Percentiles rank a stretch among this genome's conserved stretches.
Evolutionary conservation across 2,113 vertebrate genomes (phyloP).

Genomic region (Dendrocopos noguchii): DNA sequence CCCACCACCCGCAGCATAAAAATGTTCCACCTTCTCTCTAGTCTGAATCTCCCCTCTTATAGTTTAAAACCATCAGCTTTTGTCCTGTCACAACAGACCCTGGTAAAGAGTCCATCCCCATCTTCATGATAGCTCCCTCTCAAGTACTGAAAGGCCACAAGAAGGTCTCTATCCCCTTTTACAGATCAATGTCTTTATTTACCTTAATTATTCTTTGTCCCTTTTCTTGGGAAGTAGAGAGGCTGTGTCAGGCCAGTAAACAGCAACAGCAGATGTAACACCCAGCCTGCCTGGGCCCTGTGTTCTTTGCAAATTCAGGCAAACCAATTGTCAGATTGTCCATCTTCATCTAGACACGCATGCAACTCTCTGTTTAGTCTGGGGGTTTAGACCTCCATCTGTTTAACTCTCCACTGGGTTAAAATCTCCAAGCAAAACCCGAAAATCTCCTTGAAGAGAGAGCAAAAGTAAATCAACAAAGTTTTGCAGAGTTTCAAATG

Average conservation of each 20-base stretch:
- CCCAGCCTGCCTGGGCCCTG: neutral
- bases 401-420: neutral
- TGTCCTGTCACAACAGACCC: too few relatives aligned
- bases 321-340: neutral
- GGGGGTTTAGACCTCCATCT: neutral
- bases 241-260: neutral
- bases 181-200: neutral
- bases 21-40: too few relatives aligned
- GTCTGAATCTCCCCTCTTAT: too few relatives aligned
- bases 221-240: neutral
- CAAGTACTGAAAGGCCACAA: too few relatives aligned
- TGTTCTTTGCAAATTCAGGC: neutral
- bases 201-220: neutral
- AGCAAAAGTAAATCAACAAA: constrained; percentile 15
- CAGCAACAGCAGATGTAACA: neutral
- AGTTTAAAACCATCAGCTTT: too few relatives aligned
- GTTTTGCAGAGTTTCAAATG: constrained; percentile 39
- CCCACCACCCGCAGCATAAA: too few relatives aligned
- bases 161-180: neutral
- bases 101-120: too few relatives aligned
- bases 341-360: fast-evolving
- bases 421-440: neutral
- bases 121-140: too few relatives aligned
- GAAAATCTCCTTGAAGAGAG: neutral
- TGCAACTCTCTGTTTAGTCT: neutral